Evolutionary conservation across 92 coral and sea anemone species (phyloP), one percentile per base, ranked within the genome.

Genomic region (Porites evermanni): DNA sequence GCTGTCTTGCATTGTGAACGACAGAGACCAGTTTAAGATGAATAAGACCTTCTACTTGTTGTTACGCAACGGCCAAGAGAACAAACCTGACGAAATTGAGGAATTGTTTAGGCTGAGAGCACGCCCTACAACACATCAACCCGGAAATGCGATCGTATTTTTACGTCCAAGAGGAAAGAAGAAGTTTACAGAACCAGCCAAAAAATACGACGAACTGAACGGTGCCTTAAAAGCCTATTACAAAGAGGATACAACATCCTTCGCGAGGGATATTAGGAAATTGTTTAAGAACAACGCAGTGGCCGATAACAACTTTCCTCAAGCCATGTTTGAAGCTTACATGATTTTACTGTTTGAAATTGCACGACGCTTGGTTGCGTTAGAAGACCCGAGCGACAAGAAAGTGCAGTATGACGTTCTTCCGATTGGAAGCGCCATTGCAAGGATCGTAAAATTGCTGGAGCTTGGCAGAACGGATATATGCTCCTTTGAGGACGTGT

Each of bases 301-400:
- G 9, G 12, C 1, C 4, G 0, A 0, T 0, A 11, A 60, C 0
- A 52, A 44, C n/a, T 0, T 82, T 44, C 86, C 86, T 0, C 70
- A 24, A 82, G 59, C 84, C 50, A 1, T n/a, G n/a, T n/a, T 50
- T 2, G 79, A 79, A 50, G 72, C 17, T 38, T 86, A 86, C 79
- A 53, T 60, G 53, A 16, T 86, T 8, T 64, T 79, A 51, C 50
- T 86, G 73, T 86, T 86, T 72, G 90, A 86, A 64, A 86, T 86
- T n/a, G 90, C 86, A 3, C 83, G 90, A 58, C 90, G 90, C 12
- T n/a, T 79, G 4, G 78, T 65, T 0, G 14, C 5, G 23, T 38
- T 38, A 38, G 47, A 5, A 0, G 47, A 38, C 0, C 47, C 47
- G 7, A 38, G 47, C 7, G 6, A 32, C 5, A 38, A 0, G 47